Evolutionary conservation across 1,140 invertebrate species (phyloP).

Genomic region (Nylanderia fulva): DNA sequence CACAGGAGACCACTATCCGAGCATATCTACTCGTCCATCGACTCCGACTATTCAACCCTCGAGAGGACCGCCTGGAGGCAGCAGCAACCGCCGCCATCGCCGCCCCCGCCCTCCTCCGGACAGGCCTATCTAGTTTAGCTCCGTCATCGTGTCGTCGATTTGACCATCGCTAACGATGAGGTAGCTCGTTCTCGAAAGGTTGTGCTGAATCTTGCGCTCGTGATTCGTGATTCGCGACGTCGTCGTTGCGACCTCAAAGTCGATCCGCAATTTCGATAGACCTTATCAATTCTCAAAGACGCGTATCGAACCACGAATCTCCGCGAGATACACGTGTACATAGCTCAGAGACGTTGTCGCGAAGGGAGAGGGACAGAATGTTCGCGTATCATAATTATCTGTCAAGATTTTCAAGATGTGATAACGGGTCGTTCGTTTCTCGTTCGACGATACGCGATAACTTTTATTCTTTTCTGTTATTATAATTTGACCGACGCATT

Average conservation of each 20-base stretch:
- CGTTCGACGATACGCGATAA: not conserved
- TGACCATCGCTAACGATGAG: not conserved
- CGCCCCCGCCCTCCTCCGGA: slow-evolving; percentile 82
- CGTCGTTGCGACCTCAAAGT: too few relatives aligned
- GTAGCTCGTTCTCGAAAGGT: slow-evolving; percentile 39
- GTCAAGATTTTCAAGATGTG: not conserved
- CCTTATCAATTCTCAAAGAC: not conserved
- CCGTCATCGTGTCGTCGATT: not conserved
- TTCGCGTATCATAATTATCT: slow-evolving; percentile 27
- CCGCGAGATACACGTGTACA: slow-evolving; percentile 40
- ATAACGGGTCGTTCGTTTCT: not conserved
- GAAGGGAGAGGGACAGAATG: slow-evolving; percentile 2
- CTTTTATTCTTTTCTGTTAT: not conserved
- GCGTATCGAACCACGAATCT: not conserved
- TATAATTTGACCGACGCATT: not conserved
- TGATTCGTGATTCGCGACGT: not conserved
- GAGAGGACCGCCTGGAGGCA: slow-evolving; percentile 86
- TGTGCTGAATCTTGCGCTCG: slow-evolving; percentile 36
- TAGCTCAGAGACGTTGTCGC: slow-evolving; percentile 42
- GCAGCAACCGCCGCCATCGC: slow-evolving; percentile 79
- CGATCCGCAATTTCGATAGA: not conserved
- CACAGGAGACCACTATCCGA: slow-evolving; percentile 91
- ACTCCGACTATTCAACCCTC: slow-evolving; percentile 91
- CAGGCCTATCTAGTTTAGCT: slow-evolving; percentile 88
- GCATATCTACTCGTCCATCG: slow-evolving; percentile 95